Evolutionary conservation across 2,888 invertebrate species (phyloP), one percentile per base, ranked within the genome.

Genomic region (Gnatocerus cornutus): DNA sequence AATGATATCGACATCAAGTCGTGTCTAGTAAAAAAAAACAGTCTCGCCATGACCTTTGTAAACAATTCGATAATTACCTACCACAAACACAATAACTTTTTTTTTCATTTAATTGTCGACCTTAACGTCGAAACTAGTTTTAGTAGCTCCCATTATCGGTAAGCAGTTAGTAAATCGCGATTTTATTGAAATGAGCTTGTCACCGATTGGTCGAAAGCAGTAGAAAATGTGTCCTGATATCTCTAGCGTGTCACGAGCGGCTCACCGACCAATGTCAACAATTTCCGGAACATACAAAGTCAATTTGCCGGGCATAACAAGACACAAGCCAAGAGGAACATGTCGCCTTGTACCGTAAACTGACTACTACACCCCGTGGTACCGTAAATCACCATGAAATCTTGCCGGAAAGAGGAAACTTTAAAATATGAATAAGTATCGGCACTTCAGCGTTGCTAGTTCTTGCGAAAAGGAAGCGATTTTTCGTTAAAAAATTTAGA

Each of bases 281-380:
- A 82, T 81, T 82, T 83, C 83, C 83, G 82, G 82, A 80, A 83
- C 82, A 83, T 76, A 82, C 80, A 82, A 83, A 83, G 82, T 83
- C 83, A 82, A 83, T 83, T 83, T 83, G 81, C 74, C 75, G 73
- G 70, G 52, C 74, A 66, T 53, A 69, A 71, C 71, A 68, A 55
- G 56, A 62, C 55, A 58, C 50, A 45, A 43, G 69, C 55, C 73
- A 69, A 68, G 70, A 71, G 69, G 65, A 74, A 67, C 74, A 71
- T 73, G 74, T 68, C 72, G 45, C 53, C 59, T 66, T 46, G 48
- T 55, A 56, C 48, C 33, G 55, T 53, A 52, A 53, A 62, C 50
- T 12, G 27, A 43, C 66, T 56, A 56, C 52, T 33, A 52, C 37
- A 55, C 58, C 41, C 66, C 33, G 33, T 33, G 39, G 41, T 27